Base-by-base conservation (phyloP, 2,888 invertebrate species). In the Caenorhabditis sinica region DNA sequence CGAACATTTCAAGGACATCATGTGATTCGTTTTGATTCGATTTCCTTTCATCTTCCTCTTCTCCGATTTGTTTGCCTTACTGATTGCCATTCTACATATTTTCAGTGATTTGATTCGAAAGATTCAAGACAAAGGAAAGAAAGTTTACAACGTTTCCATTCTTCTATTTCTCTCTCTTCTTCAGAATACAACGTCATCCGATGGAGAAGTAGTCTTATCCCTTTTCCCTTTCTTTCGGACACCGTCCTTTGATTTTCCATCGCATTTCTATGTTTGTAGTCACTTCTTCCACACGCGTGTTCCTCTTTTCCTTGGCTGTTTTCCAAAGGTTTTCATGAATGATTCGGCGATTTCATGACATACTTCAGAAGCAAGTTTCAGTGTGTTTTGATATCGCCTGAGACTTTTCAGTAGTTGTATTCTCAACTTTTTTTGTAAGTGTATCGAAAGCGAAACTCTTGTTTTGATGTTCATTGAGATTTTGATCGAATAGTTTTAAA, bases 211-310 rank as follows among this genome's bases (percentile, higher is more conserved):
- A 15, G 17, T 65, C 65, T 65, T 65, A 65, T 65, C 65, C 49
- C 45, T 65, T 65, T 65, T 65, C 65, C 28, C 65, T 65, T 65
- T 65, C 65, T 20, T 65, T 65, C 45, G 65, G 65, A 65, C 65
- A 65, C 65, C 65, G 28, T 56, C 56, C 56, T 56, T 30, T 45
- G 45, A 56, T 56, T 65, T 15, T 8, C 45, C 28, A 2, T 45
- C 45, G 15, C 43, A 25, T 65, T 65, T 61, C 28, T 65, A 65
- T 65, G 65, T 65, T 28, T 65, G 45, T 43, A 45, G 56, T 56
- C 45, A 65, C n/a, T 65, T 56, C 56, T 28, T 15, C 8, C 23
- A 25, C 56, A 40, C 13, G 40, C 13, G 40, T 8, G 33, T 43
- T 65, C 45, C 28, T 30, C 56, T 56, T 8, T 56, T 28, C 51